Evolutionary conservation across 2,888 invertebrate genomes (phyloP), one percentile per base, ranked within the genome.

Genomic region (Spatulosminthurus flaviceps): DNA sequence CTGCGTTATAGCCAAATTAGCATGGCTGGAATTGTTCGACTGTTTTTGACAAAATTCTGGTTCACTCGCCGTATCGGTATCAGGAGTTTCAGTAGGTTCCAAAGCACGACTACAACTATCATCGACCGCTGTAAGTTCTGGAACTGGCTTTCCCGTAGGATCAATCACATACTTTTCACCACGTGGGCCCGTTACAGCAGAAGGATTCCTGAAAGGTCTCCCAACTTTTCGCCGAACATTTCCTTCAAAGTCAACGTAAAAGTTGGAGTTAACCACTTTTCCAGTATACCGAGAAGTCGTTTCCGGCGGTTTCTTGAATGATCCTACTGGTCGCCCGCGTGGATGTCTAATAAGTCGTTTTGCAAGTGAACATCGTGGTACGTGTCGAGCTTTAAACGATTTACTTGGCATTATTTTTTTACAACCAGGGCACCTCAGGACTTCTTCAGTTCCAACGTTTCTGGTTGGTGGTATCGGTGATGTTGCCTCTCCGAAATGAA

Each of bases 401-500:
- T 22, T 21, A 34, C 60, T 11, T 19, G 61, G 64, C 16, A 74
- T 61, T 2, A 21, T 22, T 24, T 61, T 64, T 24, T 60, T n/a
- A 71, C 72, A 72, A 13, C 28, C 42, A 41, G 22, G 28, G 64
- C 72, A 66, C n/a, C 64, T 60, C 11, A 34, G 11, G 0, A 24
- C 43, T 0, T 51, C 70, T 2, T 78, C 51, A 13, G 16, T 51
- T 2, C 16, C 43, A 16, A 1, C 9, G 4, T 43, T 24, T 11
- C 13, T 43, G 4, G 4, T 7, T 11, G 16, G 22, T 42, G 42
- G 22, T 42, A 34, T 4, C 34, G 34, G 4, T 34, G 34, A 34
- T 9, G 9, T 4, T 34, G 34, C 5, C 16, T 51, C 78, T n/a
- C 78, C 78, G 42, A 78, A 78, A 42, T 78, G 78, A 19, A 72